Evolutionary conservation across 23 tunicate species (phyloP).

Genomic region (Trididemnum clinides): DNA sequence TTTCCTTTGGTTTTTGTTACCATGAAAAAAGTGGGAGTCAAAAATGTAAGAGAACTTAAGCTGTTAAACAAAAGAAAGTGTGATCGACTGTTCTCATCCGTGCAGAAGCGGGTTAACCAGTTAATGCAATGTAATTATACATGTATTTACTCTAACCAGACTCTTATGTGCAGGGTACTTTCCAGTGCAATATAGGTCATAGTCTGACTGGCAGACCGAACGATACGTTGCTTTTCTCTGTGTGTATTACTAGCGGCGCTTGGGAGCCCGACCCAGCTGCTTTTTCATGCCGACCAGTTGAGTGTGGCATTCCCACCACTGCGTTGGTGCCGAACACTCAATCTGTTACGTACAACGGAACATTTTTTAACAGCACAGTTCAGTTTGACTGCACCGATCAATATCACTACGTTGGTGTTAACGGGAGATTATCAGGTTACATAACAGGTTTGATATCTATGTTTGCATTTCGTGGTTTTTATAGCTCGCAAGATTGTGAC

Average conservation of each 20-base stretch:
- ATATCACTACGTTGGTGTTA: background rate
- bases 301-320: slow-evolving; percentile 22
- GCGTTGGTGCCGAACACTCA: slow-evolving; percentile 1
- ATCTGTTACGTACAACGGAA: background rate
- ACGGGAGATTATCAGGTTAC: background rate
- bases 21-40: too few species aligned
- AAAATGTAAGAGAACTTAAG: too few species aligned
- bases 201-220: slow-evolving; percentile 18
- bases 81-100: too few species aligned
- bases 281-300: background rate
- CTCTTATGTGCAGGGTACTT: slow-evolving; percentile 23
- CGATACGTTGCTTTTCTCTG: background rate
- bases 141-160: too few species aligned
- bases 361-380: slow-evolving; percentile 8
- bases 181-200: slow-evolving; percentile 35
- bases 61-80: too few species aligned
- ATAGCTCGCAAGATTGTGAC: too few species aligned
- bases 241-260: slow-evolving; percentile 35
- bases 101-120: too few species aligned
- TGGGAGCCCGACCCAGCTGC: slow-evolving; percentile 46
- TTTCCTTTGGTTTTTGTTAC: too few species aligned
- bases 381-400: slow-evolving; percentile 22
- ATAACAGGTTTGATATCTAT: background rate
- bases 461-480: too few species aligned
- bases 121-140: too few species aligned